Evolutionary conservation across 2,797 vertebrate genomes (phyloP).

Genomic region (Gallinago solitaria): DNA sequence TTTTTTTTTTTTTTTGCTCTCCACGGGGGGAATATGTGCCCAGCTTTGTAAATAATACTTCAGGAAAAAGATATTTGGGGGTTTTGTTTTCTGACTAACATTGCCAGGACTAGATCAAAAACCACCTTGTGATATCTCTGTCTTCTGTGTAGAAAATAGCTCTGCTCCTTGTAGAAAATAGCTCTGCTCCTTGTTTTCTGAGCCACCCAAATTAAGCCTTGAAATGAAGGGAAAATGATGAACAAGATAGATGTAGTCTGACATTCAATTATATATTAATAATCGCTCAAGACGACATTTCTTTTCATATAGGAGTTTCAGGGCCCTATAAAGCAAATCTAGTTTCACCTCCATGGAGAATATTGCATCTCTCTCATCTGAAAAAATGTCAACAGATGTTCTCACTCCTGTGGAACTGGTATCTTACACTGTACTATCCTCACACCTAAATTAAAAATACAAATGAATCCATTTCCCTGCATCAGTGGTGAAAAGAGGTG

Average conservation of each 20-base stretch:
- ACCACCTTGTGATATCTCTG: not conserved
- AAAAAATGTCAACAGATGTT: not conserved
- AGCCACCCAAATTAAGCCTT: constrained; percentile 21
- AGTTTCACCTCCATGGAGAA: not conserved
- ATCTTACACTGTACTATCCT: not conserved
- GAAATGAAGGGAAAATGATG: not conserved
- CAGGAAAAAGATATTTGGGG: not conserved
- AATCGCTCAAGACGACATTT: not conserved
- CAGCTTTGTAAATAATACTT: not conserved
- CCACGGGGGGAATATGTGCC: not conserved
- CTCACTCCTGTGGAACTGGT: not conserved
- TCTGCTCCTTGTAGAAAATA: not conserved
- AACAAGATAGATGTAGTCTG: not conserved
- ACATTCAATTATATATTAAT: constrained; percentile 4
- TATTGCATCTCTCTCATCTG: not conserved
- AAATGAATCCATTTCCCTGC: not conserved
- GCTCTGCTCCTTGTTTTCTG: constrained; percentile 30
- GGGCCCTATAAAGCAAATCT: not conserved
- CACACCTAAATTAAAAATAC: not conserved
- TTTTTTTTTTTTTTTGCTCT: not conserved
- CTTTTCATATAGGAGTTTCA: not conserved
- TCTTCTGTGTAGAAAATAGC: not conserved
- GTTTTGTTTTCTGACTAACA: not conserved
- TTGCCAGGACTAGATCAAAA: not conserved
- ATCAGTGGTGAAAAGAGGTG: not conserved